Percentiles rank a stretch among this genome's conserved stretches.
phyloP scores from a whole-genome alignment of 2,113 vertebrate species.

The Glaucidium brasilianum region DNA sequence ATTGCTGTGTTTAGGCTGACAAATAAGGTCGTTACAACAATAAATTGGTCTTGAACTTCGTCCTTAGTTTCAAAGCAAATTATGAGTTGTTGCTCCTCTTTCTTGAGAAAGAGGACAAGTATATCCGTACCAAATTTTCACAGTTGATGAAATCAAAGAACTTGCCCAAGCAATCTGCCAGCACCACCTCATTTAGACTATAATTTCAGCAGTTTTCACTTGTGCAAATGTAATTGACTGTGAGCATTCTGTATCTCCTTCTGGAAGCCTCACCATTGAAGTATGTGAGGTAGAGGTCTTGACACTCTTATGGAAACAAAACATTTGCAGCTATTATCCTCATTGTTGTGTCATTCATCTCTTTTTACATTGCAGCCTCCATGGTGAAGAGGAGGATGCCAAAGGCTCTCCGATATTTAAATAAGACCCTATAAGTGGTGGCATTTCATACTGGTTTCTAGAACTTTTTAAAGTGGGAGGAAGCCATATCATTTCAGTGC shows the following conservation, averaged over 20 bases:
- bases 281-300: not conserved
- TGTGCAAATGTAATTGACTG: not conserved
- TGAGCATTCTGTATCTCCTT: fast-evolving
- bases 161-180: not conserved
- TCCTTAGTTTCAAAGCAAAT: not conserved
- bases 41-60: not conserved
- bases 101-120: not conserved
- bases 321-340: not conserved
- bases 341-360: not conserved
- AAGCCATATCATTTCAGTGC: not conserved
- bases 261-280: not conserved
- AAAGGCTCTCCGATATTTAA: not conserved
- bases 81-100: not conserved
- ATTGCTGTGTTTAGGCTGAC: not conserved
- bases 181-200: not conserved
- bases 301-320: not conserved
- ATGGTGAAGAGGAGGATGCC: not conserved
- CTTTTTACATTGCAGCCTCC: not conserved
- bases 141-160: not conserved
- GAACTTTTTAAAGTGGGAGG: not conserved
- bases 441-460: not conserved
- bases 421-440: not conserved
- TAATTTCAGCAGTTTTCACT: not conserved
- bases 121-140: not conserved
- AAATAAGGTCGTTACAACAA: not conserved